Percentiles rank a stretch among this genome's conserved stretches.
These are phyloP conservation scores for Motacilla tschutschensis DNA, from an alignment of 2,113 vertebrate species.

Conservation along the genomic window DNA sequence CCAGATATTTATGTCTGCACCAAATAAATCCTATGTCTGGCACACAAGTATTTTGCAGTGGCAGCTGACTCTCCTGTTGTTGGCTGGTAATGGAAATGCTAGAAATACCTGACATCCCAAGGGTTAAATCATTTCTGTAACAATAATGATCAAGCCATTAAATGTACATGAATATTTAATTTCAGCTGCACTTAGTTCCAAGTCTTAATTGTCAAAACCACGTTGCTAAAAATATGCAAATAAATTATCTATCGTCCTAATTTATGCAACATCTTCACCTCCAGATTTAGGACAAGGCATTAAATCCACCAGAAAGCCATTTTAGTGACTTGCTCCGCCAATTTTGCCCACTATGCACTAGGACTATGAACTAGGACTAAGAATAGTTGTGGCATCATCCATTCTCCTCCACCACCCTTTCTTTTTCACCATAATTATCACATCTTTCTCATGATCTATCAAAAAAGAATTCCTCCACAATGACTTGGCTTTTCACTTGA, in stretches of 20 bases:
- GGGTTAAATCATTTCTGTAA: not conserved
- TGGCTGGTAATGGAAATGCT: not conserved
- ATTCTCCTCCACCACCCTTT: not conserved
- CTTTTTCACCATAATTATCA: not conserved
- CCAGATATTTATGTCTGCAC: not conserved
- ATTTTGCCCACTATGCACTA: not conserved
- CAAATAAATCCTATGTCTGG: not conserved
- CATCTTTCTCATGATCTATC: not conserved
- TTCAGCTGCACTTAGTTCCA: slow-evolving; percentile 1
- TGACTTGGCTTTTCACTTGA: not conserved
- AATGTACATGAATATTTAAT: slow-evolving; percentile 35
- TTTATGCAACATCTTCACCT: not conserved
- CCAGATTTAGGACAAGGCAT: not conserved
- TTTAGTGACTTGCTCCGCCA: not conserved
- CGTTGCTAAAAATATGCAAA: slow-evolving; percentile 17
- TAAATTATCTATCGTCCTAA: not conserved
- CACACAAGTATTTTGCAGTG: not conserved
- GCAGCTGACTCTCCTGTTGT: not conserved
- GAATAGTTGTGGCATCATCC: not conserved
- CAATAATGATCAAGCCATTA: slow-evolving; percentile 31
- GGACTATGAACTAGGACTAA: not conserved
- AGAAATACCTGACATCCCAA: not conserved
- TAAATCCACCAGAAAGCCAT: not conserved
- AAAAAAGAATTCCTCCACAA: not conserved
- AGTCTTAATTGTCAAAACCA: slow-evolving; percentile 18